Percentiles rank a stretch among this genome's conserved stretches.
These are phyloP conservation scores for Acanthosepion esculentum DNA, from an alignment of 2,888 invertebrate species.

Conservation along the genomic window DNA sequence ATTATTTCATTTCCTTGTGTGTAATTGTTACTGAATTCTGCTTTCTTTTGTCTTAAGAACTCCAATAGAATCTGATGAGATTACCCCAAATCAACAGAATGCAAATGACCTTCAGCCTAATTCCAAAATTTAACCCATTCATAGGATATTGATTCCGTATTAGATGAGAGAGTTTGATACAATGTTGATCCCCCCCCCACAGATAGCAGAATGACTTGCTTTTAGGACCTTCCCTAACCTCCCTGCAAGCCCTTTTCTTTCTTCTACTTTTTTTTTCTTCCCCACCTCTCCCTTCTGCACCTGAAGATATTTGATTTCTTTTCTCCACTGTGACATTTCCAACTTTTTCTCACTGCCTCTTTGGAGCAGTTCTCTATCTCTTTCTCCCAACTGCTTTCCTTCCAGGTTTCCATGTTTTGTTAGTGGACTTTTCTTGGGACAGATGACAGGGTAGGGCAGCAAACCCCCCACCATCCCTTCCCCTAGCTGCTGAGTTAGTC, in stretches of 20 bases:
- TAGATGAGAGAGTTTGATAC: not conserved
- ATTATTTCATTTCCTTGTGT: not conserved
- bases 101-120: not conserved
- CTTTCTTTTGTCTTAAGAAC: not conserved
- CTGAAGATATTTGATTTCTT: not conserved
- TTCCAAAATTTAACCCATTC: not conserved
- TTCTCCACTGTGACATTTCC: not conserved
- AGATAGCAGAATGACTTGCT: not conserved
- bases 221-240: not conserved
- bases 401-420: not conserved
- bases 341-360: not conserved
- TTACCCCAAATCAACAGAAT: not conserved
- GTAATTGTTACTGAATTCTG: not conserved
- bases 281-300: not conserved
- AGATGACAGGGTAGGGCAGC: slow-evolving; percentile 33
- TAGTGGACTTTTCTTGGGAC: slow-evolving; percentile 12
- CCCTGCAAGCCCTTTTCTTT: not conserved
- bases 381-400: not conserved
- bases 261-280: not conserved
- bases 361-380: not conserved
- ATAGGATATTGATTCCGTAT: not conserved
- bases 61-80: not conserved
- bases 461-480: not conserved
- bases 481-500: not conserved
- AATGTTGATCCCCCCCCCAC: not conserved